These are phyloP conservation scores for Aporophyla lueneburgensis DNA, from an alignment of 2,888 invertebrate species.

Conservation along the genomic window DNA sequence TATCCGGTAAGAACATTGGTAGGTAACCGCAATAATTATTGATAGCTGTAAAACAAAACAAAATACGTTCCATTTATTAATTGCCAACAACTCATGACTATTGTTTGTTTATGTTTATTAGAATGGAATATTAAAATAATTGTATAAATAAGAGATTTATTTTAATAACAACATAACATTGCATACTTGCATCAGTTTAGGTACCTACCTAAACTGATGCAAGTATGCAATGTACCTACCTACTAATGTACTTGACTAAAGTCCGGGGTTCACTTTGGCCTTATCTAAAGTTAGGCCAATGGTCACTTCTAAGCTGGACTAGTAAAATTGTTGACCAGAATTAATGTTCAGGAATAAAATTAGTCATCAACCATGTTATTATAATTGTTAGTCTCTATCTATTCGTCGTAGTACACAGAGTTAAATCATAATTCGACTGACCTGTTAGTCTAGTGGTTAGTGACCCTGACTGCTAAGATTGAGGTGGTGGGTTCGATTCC, in stretches of 20 bases:
- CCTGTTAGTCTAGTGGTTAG: too few species aligned
- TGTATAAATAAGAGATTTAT: slow-evolving; percentile 9
- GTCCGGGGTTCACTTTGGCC: slow-evolving; percentile 1
- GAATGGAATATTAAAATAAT: slow-evolving; percentile 24
- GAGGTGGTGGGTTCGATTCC: too few species aligned
- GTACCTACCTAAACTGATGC: not conserved
- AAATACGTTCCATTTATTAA: slow-evolving; percentile 49
- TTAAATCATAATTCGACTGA: too few species aligned
- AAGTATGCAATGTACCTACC: too few species aligned
- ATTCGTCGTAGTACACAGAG: too few species aligned
- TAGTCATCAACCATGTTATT: not conserved
- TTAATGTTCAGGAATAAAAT: not conserved
- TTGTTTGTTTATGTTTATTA: slow-evolving; percentile 24
- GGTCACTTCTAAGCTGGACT: not conserved
- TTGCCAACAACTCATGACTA: slow-evolving; percentile 20
- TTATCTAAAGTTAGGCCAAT: slow-evolving; percentile 1
- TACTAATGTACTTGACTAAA: not conserved
- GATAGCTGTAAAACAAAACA: slow-evolving; percentile 60
- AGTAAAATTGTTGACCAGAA: not conserved
- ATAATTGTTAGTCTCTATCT: not conserved
- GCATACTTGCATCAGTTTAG: not conserved
- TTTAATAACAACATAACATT: not conserved
- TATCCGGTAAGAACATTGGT: slow-evolving; percentile 53
- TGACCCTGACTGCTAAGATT: too few species aligned
- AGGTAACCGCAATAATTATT: slow-evolving; percentile 58